Conservation (phyloP, 2,797 vertebrate species). For the Spondyliosoma cantharus region DNA sequence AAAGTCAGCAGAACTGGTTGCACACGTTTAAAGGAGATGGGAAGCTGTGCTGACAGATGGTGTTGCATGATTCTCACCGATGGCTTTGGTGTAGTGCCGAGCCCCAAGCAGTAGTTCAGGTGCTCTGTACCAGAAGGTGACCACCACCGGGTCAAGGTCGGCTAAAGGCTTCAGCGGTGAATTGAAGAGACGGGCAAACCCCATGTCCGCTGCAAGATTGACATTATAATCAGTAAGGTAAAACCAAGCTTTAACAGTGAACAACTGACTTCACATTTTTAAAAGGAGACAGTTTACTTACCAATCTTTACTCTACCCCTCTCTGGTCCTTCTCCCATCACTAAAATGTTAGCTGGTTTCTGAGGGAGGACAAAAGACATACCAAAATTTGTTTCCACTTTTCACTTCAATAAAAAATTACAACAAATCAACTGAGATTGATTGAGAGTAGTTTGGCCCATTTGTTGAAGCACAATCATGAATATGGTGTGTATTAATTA, state of each 20-base stretch:
- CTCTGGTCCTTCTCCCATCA: slow-evolving; percentile 99
- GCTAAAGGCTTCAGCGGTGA: slow-evolving; percentile 99
- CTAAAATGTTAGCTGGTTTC: slow-evolving; percentile 99
- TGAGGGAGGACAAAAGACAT: slow-evolving; percentile 75
- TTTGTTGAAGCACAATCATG: slow-evolving; percentile 6
- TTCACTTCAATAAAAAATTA: slow-evolving; percentile 7
- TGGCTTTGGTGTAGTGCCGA: slow-evolving; percentile 99
- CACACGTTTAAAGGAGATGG: neutral
- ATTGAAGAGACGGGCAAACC: slow-evolving; percentile 99
- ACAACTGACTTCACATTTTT: neutral
- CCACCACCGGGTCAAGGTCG: slow-evolving; percentile 99
- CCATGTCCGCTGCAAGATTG: slow-evolving; percentile 93
- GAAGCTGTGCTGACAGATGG: neutral
- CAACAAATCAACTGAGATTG: slow-evolving; percentile 4
- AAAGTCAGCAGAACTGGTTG: neutral
- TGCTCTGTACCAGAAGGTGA: slow-evolving; percentile 99
- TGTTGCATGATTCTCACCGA: slow-evolving; percentile 86
- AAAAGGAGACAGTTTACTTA: slow-evolving; percentile 77
- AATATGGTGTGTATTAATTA: neutral
- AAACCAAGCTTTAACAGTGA: neutral
- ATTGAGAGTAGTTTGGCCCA: slow-evolving; percentile 15
- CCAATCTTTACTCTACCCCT: slow-evolving; percentile 99
- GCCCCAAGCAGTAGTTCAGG: slow-evolving; percentile 98
- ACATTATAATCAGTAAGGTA: neutral
- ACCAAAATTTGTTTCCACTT: neutral